Conservation (phyloP, 2,113 vertebrate genomes). For the Chlamydotis undulata region DNA sequence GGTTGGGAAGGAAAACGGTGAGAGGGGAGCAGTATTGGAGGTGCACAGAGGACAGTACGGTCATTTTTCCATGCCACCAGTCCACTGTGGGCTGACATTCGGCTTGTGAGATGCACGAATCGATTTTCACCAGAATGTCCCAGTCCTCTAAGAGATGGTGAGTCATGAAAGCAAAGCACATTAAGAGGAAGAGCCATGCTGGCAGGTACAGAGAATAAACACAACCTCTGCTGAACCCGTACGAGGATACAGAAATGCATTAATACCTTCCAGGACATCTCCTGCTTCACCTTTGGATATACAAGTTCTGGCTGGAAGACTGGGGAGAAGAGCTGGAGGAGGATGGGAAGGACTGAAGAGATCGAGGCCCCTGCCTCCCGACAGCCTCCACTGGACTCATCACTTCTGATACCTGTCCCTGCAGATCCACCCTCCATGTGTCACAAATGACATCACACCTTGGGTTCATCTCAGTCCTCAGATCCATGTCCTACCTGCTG, state of each 20-base stretch:
- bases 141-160: not conserved
- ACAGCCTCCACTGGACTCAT: rapidly evolving
- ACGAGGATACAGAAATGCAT: not conserved
- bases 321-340: not conserved
- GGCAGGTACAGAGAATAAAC: not conserved
- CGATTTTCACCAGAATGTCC: not conserved
- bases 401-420: not conserved
- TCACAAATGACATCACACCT: not conserved
- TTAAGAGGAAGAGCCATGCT: not conserved
- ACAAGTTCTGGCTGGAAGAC: not conserved
- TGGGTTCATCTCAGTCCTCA: not conserved
- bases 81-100: not conserved
- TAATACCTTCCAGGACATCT: not conserved
- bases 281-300: not conserved
- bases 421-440: not conserved
- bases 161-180: not conserved
- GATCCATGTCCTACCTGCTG: not conserved
- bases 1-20: not conserved
- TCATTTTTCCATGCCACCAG: not conserved
- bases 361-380: not conserved
- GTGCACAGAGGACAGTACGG: not conserved
- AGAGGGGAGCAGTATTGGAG: not conserved
- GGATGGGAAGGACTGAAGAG: not conserved
- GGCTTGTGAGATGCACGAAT: rapidly evolving
- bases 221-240: not conserved